phyloP scores from a whole-genome alignment of 53 echinoderm and acorn worm species.

The Patiria pectinifera region DNA sequence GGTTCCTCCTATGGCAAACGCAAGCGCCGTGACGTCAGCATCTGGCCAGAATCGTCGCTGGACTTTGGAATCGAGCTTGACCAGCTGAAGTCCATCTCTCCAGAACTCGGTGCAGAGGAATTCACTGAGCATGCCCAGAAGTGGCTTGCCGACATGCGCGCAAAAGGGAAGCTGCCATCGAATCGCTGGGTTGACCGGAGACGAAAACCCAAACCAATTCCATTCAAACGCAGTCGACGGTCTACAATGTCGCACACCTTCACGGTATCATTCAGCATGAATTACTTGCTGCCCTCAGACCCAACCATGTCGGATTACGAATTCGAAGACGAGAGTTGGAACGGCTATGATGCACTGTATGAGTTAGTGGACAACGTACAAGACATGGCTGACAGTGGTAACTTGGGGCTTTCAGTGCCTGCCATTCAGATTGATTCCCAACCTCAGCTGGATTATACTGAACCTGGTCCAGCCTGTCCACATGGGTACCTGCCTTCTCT shows the following conservation, averaged over 20 bases:
- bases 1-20: conserved; percentile 22
- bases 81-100: neutral
- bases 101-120: neutral
- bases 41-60: neutral
- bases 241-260: neutral
- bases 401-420: conserved; percentile 19
- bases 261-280: conserved; percentile 22
- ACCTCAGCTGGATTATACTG: conserved; percentile 40
- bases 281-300: neutral
- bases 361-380: conserved; percentile 9
- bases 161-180: conserved; percentile 30
- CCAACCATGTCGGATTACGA: neutral
- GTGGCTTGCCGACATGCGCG: conserved; percentile 29
- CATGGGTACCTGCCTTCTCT: conserved; percentile 18
- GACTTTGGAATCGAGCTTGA: neutral
- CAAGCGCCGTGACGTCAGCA: neutral
- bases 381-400: neutral
- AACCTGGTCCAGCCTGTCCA: conserved; percentile 50
- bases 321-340: conserved; percentile 37
- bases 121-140: conserved; percentile 31
- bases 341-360: conserved; percentile 38
- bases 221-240: neutral
- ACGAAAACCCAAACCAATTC: neutral
- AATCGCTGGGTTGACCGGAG: neutral
- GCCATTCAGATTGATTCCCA: conserved; percentile 55